Conservation (phyloP, 2,113 vertebrate species). For the Salvator merianae region DNA sequence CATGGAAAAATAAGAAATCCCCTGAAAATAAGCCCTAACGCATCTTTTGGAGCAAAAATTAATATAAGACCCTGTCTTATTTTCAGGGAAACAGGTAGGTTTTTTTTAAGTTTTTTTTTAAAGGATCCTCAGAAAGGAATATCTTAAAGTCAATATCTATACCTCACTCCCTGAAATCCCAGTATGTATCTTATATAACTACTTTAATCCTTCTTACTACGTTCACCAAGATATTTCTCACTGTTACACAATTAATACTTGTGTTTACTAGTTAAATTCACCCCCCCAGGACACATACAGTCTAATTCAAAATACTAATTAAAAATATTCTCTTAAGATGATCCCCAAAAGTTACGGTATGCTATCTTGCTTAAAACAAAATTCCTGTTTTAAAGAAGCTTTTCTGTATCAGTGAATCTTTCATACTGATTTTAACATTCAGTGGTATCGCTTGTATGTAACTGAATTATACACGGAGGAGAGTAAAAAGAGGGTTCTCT, state of each 20-base stretch:
- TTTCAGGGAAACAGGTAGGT: too few species aligned
- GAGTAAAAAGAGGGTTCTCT: too few species aligned
- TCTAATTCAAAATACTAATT: background rate
- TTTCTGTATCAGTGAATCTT: background rate
- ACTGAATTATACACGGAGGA: too few species aligned
- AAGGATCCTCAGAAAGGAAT: background rate
- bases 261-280: background rate
- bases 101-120: too few species aligned
- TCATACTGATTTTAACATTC: background rate
- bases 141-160: background rate
- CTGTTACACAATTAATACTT: background rate
- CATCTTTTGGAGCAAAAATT: too few species aligned
- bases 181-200: background rate
- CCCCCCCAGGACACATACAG: background rate
- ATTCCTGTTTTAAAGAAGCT: background rate
- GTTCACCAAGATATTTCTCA: background rate
- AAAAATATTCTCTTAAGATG: background rate
- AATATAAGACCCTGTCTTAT: too few species aligned
- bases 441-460: background rate
- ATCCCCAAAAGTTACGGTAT: background rate
- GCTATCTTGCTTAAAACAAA: background rate
- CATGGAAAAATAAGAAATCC: too few species aligned
- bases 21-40: too few species aligned
- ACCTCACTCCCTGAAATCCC: background rate
- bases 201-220: background rate